Evolutionary conservation across 2,888 invertebrate species (phyloP).

Genomic region (Ochropleura plecta): DNA sequence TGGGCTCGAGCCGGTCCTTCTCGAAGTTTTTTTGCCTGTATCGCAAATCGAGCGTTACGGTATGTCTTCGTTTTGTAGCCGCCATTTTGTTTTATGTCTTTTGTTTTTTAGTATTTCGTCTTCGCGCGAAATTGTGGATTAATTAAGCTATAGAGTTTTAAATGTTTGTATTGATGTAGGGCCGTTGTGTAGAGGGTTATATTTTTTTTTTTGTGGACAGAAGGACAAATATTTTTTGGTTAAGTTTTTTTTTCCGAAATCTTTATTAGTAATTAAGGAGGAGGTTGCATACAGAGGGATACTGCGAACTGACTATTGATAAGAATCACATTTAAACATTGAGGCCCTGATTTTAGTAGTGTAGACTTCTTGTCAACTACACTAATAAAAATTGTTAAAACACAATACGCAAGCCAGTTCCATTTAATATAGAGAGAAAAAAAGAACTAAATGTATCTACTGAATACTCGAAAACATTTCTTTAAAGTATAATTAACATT

Average conservation of each 20-base stretch:
- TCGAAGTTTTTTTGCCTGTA: slow-evolving; percentile 73
- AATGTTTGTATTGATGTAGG: slow-evolving; percentile 36
- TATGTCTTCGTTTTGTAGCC: slow-evolving; percentile 69
- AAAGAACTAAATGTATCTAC: background rate
- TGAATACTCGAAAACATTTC: slow-evolving; percentile 6
- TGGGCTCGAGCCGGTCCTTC: slow-evolving; percentile 65
- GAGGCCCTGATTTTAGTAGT: background rate
- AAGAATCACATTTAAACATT: background rate
- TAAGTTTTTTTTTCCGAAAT: too few relatives aligned
- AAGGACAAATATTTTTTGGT: background rate
- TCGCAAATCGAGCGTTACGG: slow-evolving; percentile 81
- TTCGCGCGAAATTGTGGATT: slow-evolving; percentile 79
- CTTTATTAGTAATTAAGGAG: background rate
- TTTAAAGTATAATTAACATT: slow-evolving; percentile 27
- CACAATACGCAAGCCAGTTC: background rate
- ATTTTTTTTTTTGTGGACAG: background rate
- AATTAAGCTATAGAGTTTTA: slow-evolving; percentile 73
- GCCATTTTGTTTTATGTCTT: slow-evolving; percentile 64
- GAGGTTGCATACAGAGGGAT: too few relatives aligned
- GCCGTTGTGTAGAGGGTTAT: background rate
- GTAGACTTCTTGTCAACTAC: background rate
- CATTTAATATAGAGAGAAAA: background rate
- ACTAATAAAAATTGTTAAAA: background rate
- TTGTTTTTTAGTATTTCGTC: slow-evolving; percentile 65
- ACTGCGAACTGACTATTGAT: too few relatives aligned